phyloP scores from a whole-genome alignment of 2,797 vertebrate species.

The Botia kubotai region DNA sequence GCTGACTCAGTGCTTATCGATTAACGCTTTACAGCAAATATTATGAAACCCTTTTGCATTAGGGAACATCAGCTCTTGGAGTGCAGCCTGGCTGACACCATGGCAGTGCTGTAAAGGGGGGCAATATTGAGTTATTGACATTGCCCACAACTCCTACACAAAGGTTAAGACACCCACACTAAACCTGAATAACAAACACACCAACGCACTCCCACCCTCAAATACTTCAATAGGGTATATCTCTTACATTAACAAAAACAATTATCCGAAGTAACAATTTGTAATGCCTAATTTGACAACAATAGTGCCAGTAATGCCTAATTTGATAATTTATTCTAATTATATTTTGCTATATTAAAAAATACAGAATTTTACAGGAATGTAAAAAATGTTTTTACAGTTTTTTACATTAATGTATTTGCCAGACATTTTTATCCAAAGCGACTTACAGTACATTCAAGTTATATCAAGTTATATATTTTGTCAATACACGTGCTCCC shows the following conservation, averaged over 20 bases:
- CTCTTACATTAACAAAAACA: too few species aligned
- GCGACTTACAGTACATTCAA: too few species aligned
- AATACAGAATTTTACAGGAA: not conserved
- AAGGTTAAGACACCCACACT: slow-evolving; percentile 46
- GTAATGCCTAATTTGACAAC: not conserved
- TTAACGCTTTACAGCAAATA: not conserved
- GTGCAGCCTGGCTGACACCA: slow-evolving; percentile 4
- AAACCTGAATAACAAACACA: slow-evolving; percentile 4
- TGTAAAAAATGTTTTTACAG: not conserved
- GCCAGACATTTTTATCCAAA: too few species aligned
- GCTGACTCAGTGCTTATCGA: slow-evolving; percentile 29
- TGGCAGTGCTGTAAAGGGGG: slow-evolving; percentile 44
- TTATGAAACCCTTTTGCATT: slow-evolving; percentile 30
- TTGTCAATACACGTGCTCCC: too few species aligned
- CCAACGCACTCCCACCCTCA: not conserved
- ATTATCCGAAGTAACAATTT: not conserved
- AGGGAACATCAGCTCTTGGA: slow-evolving; percentile 7
- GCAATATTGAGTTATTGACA: slow-evolving; percentile 52
- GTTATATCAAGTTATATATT: too few species aligned
- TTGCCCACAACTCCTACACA: not conserved
- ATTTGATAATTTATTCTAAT: not conserved
- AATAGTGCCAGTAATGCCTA: not conserved
- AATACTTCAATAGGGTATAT: not conserved
- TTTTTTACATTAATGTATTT: too few species aligned
- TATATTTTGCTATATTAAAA: not conserved